Evolutionary conservation across 2,113 vertebrate species (phyloP), one percentile per base, ranked within the genome.

Genomic region (Recurvirostra avosetta): DNA sequence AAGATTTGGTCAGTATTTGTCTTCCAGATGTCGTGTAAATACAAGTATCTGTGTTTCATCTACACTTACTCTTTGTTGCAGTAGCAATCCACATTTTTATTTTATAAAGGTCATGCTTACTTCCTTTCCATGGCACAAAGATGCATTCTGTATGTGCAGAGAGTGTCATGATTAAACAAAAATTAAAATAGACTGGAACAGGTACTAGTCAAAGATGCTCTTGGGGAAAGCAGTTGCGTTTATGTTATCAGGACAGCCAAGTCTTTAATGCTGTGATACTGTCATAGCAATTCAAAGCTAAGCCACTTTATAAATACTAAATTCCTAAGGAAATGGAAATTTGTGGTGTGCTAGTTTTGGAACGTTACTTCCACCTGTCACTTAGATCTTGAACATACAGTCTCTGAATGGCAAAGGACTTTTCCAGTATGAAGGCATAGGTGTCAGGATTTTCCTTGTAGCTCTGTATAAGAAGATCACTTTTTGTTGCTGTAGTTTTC

Each of bases 251-350:
- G 65, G 74, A 77, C 87, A 94, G 55, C 41, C 45, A 86, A 95
- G 86, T 32, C 82, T 75, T 72, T 92, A 95, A 90, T 75, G 45
- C 68, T 85, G 63, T 50, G 86, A 85, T 94, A 87, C 49, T 93
- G 85, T 90, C 66, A 96, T 2, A 95, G 38, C 34, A 90, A 95
- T 92, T 97, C 77, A 97, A 89, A 94, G 62, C 49, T 92, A 92
- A 91, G 47, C 78, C 72, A 94, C 49, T 93, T 94, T 55, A 72
- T 85, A 97, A 95, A 61, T 88, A 70, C 89, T 93, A 89, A 96
- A 94, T 87, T 92, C 61, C 58, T 84, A 72, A 75, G 83, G 86
- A 97, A 94, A 89, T 97, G 65, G 83, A 96, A 96, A 95, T 96
- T 91, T 70, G 36, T 16, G 19, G 6, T 72, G 74, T 86, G 86